These are phyloP conservation scores for Napeogenes inachia DNA, from an alignment of 2,888 invertebrate species.

Conservation along the genomic window DNA sequence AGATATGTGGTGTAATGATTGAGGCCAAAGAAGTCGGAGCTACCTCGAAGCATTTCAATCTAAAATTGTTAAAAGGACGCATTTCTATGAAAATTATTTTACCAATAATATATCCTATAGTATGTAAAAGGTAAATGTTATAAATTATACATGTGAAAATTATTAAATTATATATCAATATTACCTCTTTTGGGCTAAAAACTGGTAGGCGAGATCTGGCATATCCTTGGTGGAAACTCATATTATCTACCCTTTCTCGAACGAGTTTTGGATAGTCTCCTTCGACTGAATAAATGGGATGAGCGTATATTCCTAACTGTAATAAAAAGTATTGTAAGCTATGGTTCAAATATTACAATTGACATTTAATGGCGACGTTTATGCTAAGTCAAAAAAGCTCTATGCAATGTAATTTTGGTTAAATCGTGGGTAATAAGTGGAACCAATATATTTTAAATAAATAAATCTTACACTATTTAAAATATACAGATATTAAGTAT, in stretches of 20 bases:
- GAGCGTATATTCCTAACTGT: constrained; percentile 70
- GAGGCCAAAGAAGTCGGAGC: constrained; percentile 78
- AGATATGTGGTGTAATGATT: constrained; percentile 76
- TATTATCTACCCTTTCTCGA: constrained; percentile 60
- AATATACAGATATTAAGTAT: too few relatives aligned
- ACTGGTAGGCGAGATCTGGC: constrained; percentile 69
- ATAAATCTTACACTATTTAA: too few relatives aligned
- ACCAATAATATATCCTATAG: too few relatives aligned
- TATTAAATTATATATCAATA: too few relatives aligned
- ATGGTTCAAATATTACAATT: neutral
- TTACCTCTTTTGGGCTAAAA: constrained; percentile 65
- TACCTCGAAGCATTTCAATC: constrained; percentile 57
- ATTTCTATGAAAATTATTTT: too few relatives aligned
- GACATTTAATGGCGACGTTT: too few relatives aligned
- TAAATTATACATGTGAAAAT: neutral
- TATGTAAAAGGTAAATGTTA: too few relatives aligned
- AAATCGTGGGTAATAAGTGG: too few relatives aligned
- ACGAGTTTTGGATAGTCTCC: constrained; percentile 72
- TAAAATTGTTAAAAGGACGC: constrained; percentile 30
- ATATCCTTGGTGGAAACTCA: constrained; percentile 65
- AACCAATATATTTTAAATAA: too few relatives aligned
- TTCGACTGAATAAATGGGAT: constrained; percentile 68
- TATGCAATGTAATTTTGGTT: too few relatives aligned
- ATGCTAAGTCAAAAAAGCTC: too few relatives aligned
- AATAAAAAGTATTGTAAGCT: constrained; percentile 3